phyloP scores from a whole-genome alignment of 37 sponge, comb jelly and placozoan species.

The Crambe crambe region DNA sequence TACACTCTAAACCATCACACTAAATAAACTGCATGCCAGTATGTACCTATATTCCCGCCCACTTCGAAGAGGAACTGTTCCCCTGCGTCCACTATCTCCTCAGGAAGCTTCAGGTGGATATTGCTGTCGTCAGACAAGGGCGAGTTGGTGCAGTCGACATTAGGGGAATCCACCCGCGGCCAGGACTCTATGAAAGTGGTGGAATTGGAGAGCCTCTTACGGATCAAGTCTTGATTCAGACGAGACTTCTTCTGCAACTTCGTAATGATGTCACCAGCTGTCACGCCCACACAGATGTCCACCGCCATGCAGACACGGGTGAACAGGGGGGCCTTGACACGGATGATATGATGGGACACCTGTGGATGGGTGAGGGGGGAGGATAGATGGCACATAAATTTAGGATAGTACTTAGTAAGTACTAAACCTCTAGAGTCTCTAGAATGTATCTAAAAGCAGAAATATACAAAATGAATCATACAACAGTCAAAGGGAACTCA shows the following conservation, averaged over 20 bases:
- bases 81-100: slow-evolving; percentile 16
- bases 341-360: slow-evolving; percentile 53
- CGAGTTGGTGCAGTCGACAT: background rate
- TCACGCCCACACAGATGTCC: slow-evolving; percentile 42
- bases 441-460: too few species aligned
- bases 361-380: background rate
- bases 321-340: slow-evolving; percentile 73
- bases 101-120: background rate
- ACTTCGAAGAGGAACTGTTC: slow-evolving; percentile 78
- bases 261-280: slow-evolving; percentile 70
- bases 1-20: too few species aligned
- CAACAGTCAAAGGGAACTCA: too few species aligned
- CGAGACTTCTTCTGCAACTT: slow-evolving; percentile 64
- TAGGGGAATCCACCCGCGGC: background rate
- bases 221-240: slow-evolving; percentile 54
- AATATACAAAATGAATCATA: too few species aligned
- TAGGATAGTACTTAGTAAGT: too few species aligned
- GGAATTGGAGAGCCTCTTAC: slow-evolving; percentile 13
- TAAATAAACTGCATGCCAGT: too few species aligned
- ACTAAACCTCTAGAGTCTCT: too few species aligned
- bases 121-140: too few species aligned
- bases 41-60: slow-evolving; percentile 88
- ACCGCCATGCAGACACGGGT: slow-evolving; percentile 73
- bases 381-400: too few species aligned
- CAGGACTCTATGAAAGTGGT: background rate